Conservation (phyloP, 92 coral and sea anemone species). For the Nematostella vectensis region DNA sequence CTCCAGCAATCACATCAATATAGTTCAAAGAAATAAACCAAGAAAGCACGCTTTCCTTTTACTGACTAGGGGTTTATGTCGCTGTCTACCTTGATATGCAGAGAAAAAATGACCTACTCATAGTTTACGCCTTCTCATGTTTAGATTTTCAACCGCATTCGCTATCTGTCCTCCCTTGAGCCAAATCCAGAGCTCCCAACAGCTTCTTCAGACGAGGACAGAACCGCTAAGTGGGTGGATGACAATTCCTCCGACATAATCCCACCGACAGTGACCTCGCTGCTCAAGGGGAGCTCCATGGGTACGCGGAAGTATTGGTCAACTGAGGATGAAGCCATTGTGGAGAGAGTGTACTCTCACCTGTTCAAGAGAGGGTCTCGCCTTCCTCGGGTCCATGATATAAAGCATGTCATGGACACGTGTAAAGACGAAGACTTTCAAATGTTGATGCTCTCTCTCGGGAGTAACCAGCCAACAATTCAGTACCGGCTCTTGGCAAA, state of each 20-base stretch:
- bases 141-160: not conserved
- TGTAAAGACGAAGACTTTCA: not conserved
- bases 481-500: not conserved
- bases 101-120: not conserved
- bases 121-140: too few species aligned
- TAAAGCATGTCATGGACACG: not conserved
- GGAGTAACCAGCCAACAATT: not conserved
- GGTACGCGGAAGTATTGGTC: not conserved
- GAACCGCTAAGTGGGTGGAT: not conserved
- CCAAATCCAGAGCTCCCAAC: not conserved
- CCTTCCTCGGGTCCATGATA: not conserved
- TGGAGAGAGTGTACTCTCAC: not conserved
- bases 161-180: not conserved
- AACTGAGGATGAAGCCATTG: not conserved
- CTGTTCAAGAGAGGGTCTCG: not conserved
- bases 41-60: too few species aligned
- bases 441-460: not conserved
- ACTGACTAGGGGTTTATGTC: too few species aligned
- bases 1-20: too few species aligned
- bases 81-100: too few species aligned
- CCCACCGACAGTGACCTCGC: too few species aligned
- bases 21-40: too few species aligned
- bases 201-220: not conserved
- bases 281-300: not conserved
- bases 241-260: not conserved